Conservation (phyloP, 1,140 invertebrate species). For the Doryteuthis pealeii region DNA sequence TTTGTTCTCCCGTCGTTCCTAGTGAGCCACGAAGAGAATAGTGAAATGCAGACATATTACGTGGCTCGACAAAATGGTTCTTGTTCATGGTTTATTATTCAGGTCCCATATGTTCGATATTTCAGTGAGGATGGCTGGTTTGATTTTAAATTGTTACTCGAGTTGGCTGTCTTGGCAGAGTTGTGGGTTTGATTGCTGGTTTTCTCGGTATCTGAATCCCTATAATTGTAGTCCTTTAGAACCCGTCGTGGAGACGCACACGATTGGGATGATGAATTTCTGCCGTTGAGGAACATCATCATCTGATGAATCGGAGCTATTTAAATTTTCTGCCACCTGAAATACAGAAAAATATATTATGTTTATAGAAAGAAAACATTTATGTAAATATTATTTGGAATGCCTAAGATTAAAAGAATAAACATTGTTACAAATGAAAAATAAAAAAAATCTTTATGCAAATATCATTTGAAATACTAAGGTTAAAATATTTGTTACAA, state of each 20-base stretch:
- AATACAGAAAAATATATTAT: conserved; percentile 43
- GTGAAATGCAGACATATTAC: neutral
- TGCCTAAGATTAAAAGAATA: too few species aligned
- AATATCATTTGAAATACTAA: too few species aligned
- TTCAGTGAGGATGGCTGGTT: neutral
- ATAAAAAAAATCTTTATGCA: too few species aligned
- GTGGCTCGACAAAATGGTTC: neutral
- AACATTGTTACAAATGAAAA: too few species aligned
- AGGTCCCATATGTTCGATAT: neutral
- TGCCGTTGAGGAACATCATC: conserved; percentile 64
- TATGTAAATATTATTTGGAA: too few species aligned
- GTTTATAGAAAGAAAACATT: too few species aligned
- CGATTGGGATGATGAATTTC: conserved; percentile 65
- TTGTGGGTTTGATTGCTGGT: neutral
- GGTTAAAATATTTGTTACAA: too few species aligned
- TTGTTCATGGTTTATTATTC: neutral
- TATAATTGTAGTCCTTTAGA: conserved; percentile 32
- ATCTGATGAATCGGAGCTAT: conserved; percentile 75
- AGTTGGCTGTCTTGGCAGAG: neutral
- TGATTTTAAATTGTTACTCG: neutral
- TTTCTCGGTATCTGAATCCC: neutral
- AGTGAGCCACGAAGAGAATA: neutral
- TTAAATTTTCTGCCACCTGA: conserved; percentile 77
- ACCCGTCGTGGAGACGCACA: conserved; percentile 48
- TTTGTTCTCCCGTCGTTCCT: neutral